Evolutionary conservation across 1,140 invertebrate species (phyloP), one percentile per base, ranked within the genome.

Genomic region (Zophobas atratus): DNA sequence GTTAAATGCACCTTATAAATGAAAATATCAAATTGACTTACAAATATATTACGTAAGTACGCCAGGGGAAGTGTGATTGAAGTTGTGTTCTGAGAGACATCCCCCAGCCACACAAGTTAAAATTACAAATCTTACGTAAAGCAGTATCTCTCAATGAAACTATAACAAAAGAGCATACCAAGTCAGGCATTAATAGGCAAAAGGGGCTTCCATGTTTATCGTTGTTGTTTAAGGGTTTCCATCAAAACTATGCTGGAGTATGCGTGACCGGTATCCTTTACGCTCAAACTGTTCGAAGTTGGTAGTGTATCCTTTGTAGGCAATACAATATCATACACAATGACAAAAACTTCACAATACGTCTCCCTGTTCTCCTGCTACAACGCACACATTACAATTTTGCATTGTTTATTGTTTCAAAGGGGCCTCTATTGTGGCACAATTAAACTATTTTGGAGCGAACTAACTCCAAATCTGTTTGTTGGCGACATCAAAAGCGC

Each of bases 341-440:
- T 73, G 71, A 73, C 71, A 73, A 73, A 73, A 73, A 73, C 71
- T 73, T 73, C 41, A 73, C 71, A 73, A 73, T 73, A 55, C 63
- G 41, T 70, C 43, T 46, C 63, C 33, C 36, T 70, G 38, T 35
- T 2, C 38, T 73, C 35, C 43, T 38, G 70, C 71, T 53, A 53
- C n/a, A 73, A 73, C 71, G 71, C 71, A 73, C 71, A 73, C 71
- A 55, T 41, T 73, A 73, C 71, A 41, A 73, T 73, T 73, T 73
- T 55, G 55, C 71, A 73, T 73, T 73, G 71, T 73, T 73, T 55
- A 73, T 73, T 55, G 33, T 53, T 6, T 73, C 36, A 6, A 20
- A 73, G 56, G 6, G 71, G 39, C 6, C 35, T 67, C 41, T 36
- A 67, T 67, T 67, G 60, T 43, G n/a, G 1, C 60, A 67, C 60